phyloP scores from a whole-genome alignment of 2,888 invertebrate species.

The Leptopilina drosophilae region DNA sequence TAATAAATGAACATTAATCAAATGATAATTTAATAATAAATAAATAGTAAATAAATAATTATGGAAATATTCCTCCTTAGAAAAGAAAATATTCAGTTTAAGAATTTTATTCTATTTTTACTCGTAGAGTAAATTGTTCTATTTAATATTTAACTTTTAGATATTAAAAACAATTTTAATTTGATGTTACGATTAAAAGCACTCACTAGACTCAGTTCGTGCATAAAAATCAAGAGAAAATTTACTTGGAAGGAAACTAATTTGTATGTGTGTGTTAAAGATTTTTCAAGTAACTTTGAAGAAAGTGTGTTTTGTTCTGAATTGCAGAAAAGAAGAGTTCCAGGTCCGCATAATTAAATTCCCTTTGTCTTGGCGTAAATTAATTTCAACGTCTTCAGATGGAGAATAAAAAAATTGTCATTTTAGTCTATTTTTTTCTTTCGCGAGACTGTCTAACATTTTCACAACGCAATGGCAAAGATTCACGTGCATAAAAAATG shows the following conservation, averaged over 20 bases:
- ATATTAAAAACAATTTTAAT: too few relatives aligned
- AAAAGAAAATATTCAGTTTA: too few relatives aligned
- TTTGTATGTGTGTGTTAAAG: not conserved
- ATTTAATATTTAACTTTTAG: too few relatives aligned
- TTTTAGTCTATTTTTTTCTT: not conserved
- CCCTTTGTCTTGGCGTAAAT: not conserved
- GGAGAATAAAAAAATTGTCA: not conserved
- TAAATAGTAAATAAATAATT: too few relatives aligned
- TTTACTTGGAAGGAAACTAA: not conserved
- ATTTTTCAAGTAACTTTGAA: not conserved
- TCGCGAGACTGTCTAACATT: not conserved
- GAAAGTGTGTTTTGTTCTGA: not conserved
- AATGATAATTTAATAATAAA: too few relatives aligned
- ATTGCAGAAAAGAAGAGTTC: not conserved
- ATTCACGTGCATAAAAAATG: not conserved
- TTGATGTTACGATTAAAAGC: too few relatives aligned
- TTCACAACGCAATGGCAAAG: not conserved
- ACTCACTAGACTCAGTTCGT: too few relatives aligned
- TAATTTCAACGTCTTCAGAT: conserved; percentile 12
- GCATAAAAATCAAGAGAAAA: not conserved
- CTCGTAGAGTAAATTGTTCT: too few relatives aligned
- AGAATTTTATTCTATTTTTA: too few relatives aligned
- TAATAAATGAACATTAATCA: too few relatives aligned
- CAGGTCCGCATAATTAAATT: conserved; percentile 13
- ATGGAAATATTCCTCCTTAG: too few relatives aligned